Percentiles rank a stretch among this genome's conserved stretches.
Evolutionary conservation across 1,140 invertebrate species (phyloP).

Genomic region (Lepeophtheirus salmonis): DNA sequence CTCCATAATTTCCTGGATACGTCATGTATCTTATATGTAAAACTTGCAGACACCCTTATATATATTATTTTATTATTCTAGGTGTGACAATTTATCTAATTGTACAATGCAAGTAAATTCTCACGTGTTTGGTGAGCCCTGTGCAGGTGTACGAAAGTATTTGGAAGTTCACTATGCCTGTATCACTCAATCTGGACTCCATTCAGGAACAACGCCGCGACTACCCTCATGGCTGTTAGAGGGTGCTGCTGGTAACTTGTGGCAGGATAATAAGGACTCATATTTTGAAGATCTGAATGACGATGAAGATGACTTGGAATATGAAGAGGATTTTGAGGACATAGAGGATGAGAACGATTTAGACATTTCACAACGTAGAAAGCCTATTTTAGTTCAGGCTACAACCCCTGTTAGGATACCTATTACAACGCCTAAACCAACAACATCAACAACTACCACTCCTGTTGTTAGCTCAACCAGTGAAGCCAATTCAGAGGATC

Average conservation of each 20-base stretch:
- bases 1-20: too few relatives aligned
- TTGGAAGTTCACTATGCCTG: constrained; percentile 85
- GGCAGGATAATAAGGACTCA: neutral
- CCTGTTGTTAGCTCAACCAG: neutral
- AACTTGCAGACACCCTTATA: neutral
- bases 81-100: constrained; percentile 22
- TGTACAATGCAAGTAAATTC: constrained; percentile 72
- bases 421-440: neutral
- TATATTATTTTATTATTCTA: neutral
- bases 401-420: neutral
- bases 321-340: neutral
- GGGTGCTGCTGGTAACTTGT: constrained; percentile 14
- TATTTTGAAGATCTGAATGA: neutral
- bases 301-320: neutral
- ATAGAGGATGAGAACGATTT: too few relatives aligned
- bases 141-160: constrained; percentile 78
- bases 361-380: neutral
- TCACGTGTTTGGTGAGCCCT: constrained; percentile 73
- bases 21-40: too few relatives aligned
- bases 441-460: neutral
- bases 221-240: constrained; percentile 16
- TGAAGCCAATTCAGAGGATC: neutral
- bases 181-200: constrained; percentile 33
- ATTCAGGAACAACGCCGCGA: constrained; percentile 1
- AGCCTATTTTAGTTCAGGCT: neutral